A percentile compares a stretch with the other conserved stretches of the same genome.
phyloP scores from a whole-genome alignment of 1,140 invertebrate genomes.

The Ceratitis capitata region DNA sequence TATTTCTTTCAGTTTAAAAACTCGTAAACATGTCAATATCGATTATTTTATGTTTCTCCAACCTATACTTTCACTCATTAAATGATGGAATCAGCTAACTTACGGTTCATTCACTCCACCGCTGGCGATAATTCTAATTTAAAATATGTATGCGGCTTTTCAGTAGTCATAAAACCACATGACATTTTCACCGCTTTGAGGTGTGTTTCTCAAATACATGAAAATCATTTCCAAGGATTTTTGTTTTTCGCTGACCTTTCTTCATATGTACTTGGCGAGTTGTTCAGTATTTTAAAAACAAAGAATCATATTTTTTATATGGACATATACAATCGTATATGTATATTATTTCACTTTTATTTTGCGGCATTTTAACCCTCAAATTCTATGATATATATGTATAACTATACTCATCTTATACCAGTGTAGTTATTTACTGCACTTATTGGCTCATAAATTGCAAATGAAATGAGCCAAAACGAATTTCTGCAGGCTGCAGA shows the following conservation, averaged over 20 bases:
- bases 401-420: not conserved
- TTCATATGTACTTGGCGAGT: not conserved
- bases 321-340: not conserved
- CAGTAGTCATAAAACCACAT: conserved; percentile 15
- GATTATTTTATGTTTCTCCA: not conserved
- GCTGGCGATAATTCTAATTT: not conserved
- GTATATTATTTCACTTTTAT: not conserved
- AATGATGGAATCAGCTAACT: not conserved
- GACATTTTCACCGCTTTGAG: conserved; percentile 16
- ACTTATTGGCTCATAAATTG: conserved; percentile 58
- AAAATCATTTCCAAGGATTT: not conserved
- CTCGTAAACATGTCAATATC: not conserved
- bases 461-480: conserved; percentile 64
- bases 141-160: not conserved
- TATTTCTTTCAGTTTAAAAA: not conserved
- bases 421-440: not conserved
- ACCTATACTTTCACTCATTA: not conserved
- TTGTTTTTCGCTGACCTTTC: not conserved
- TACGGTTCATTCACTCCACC: not conserved
- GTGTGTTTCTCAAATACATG: not conserved
- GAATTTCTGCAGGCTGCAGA: conserved; percentile 47
- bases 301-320: no score
- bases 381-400: no score
- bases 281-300: not conserved
- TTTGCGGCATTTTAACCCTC: conserved; percentile 23